Percentiles rank a stretch among this genome's conserved stretches.
Conservation (phyloP, 2,888 invertebrate species). For the Lumbricus terrestris region DNA sequence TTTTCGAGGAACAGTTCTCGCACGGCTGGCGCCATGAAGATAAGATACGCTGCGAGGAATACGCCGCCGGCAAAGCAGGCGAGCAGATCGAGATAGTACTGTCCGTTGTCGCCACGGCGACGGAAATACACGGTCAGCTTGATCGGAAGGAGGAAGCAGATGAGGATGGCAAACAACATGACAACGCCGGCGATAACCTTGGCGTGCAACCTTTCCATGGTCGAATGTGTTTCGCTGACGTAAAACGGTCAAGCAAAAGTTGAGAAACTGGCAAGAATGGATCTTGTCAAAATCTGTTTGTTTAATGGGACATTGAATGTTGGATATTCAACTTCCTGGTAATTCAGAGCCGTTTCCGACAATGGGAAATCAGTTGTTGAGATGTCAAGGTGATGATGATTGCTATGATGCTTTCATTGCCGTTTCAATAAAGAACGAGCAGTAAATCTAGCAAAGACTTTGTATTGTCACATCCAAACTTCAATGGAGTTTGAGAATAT, state of each 20-base stretch:
- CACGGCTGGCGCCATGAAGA: constrained; percentile 33
- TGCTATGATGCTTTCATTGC: not conserved
- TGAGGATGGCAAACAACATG: constrained; percentile 27
- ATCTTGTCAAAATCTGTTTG: too few relatives aligned
- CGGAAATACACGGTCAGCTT: constrained; percentile 31
- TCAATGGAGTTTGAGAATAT: not conserved
- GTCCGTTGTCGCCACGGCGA: constrained; percentile 27
- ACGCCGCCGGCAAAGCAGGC: constrained; percentile 37
- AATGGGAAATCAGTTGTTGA: not conserved
- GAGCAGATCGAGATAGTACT: constrained; percentile 27
- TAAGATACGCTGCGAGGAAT: constrained; percentile 33
- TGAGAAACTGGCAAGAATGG: too few relatives aligned
- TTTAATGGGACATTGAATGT: too few relatives aligned
- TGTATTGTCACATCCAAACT: not conserved
- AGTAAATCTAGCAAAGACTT: not conserved
- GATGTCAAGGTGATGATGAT: not conserved
- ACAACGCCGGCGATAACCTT: constrained; percentile 27
- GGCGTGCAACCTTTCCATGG: constrained; percentile 27
- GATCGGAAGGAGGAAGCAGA: constrained; percentile 33
- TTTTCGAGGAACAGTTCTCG: constrained; percentile 18
- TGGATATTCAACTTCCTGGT: too few relatives aligned
- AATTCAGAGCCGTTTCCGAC: too few relatives aligned
- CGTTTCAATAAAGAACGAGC: not conserved
- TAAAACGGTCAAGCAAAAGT: not conserved
- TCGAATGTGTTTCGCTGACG: not conserved